phyloP scores from a whole-genome alignment of 2,113 vertebrate species.

The Oreocharis arfaki region DNA sequence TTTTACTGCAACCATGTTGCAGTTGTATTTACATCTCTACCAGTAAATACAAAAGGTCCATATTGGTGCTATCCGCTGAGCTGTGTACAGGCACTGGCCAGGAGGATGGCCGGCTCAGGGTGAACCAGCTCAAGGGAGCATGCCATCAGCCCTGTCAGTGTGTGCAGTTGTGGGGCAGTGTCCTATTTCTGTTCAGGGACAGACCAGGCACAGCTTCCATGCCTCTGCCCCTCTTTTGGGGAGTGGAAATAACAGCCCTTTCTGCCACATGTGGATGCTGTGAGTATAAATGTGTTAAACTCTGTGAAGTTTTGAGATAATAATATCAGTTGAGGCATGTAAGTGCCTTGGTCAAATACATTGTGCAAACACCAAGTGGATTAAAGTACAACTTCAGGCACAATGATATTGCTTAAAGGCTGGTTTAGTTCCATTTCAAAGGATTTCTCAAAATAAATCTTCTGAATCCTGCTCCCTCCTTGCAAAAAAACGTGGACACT shows the following conservation, averaged over 20 bases:
- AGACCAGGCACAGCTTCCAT: not conserved
- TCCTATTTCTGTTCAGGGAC: not conserved
- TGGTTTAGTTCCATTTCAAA: not conserved
- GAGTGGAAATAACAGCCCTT: not conserved
- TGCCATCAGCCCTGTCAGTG: not conserved
- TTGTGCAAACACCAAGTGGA: not conserved
- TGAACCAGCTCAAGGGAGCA: accelerated
- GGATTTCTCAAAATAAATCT: not conserved
- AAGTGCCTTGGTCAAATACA: not conserved
- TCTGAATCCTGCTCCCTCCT: not conserved
- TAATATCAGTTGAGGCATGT: not conserved
- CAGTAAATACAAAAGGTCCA: not conserved
- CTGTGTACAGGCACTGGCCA: not conserved
- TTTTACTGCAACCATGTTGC: too few species aligned
- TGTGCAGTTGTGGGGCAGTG: not conserved
- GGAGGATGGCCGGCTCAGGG: not conserved
- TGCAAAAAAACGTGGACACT: not conserved
- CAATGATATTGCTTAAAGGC: not conserved
- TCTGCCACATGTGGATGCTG: not conserved
- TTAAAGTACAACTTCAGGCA: not conserved
- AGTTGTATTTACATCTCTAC: too few species aligned
- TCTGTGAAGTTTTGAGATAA: not conserved
- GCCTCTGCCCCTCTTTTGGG: not conserved
- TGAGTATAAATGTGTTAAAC: not conserved
- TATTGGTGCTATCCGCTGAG: not conserved